Base-by-base conservation (phyloP, 2,113 vertebrate genomes). In the Atrichornis clamosus region DNA sequence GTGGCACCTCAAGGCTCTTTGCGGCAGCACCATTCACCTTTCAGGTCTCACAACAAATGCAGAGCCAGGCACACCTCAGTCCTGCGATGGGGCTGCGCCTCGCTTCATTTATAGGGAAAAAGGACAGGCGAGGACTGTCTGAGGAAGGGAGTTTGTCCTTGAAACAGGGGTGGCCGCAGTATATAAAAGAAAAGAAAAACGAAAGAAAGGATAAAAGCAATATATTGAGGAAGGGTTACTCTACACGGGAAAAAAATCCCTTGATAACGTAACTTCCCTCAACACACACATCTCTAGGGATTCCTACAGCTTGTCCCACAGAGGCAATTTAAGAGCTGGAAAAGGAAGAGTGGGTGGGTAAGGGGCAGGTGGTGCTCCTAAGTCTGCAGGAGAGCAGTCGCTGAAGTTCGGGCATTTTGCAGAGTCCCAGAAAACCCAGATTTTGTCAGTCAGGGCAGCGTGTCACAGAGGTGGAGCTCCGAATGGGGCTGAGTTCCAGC, bases 91-190 rank as follows among this genome's bases (percentile, higher is more conserved):
- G 22, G 30, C 6, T 92, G 27, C 23, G 30, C 42, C 6, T 67
- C 19, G n/a, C n/a, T 55, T 63, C 16, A 52, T 63, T 56, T 60
- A 74, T 2, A 55, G 5, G 58, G 19, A 52, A 64, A 63, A 76
- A 77, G 7, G 8, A 60, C 17, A 37, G n/a, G 11, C 24, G 83
- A 80, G 50, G 56, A 27, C 24, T 74, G 91, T 68, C 46, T 50
- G 53, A 73, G 32, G 41, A 65, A 58, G 20, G 0, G 1, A 90
- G 26, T 9, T 28, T 82, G 69, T 79, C 13, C 50, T 64, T 80
- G 69, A 22, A 69, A 79, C 7, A 35, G 39, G 0, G 0, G 18
- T 55, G 33, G 22, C 5, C 60, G 39, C 13, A 7, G 78, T 20
- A 50, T 3, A 18, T 28, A n/a, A 73, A 50, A 39, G 15, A 24